Evolutionary conservation across 2,113 vertebrate species (phyloP), one percentile per base, ranked within the genome.

Genomic region (Chaetops frenatus): DNA sequence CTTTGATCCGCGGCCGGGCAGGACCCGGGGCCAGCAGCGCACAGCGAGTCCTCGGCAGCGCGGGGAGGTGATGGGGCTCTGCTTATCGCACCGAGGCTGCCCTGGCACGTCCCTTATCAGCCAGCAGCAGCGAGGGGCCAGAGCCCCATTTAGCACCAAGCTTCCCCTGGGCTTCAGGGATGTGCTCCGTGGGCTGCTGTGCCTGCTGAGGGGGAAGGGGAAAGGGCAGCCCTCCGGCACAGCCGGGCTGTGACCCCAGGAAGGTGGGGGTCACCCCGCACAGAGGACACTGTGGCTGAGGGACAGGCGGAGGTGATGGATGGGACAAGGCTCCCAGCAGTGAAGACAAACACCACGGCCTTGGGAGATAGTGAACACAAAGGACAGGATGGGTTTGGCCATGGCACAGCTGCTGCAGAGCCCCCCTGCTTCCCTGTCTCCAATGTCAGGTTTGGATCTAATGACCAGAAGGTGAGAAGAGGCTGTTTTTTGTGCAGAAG

Each of bases 241-340:
- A 91, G 82, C 56, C 29, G 9, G 85, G 56, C 78, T 36, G 54
- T 94, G 94, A 95, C 91, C 89, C 58, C 89, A 69, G 94, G 94
- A 97, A 96, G 70, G 40, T 47, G 35, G 1, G 67, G 88, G 94
- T 94, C 74, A 0, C 50, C 66, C 81, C 2, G 42, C 58, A 15
- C 14, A 0, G 88, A 60, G 86, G 66, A 24, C 33, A 79, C 66
- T 27, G 85, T 7, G 23, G 53, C 81, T 45, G 6, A 67, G 92
- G 54, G 66, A 42, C 62, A 33, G 79, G 70, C 13, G 0, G 79
- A 62, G 94, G 31, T 81, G 83, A 95, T 73, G 66, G 79, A 94
- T 87, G 74, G 66, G 91, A 77, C 33, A 17, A 31, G 44, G 47
- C 2, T 61, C 64, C 38, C 2, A 2, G 48, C 64, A 69, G 20